Evolutionary conservation across 2,113 vertebrate genomes (phyloP).

Genomic region (Oxygymnocypris stewartii): DNA sequence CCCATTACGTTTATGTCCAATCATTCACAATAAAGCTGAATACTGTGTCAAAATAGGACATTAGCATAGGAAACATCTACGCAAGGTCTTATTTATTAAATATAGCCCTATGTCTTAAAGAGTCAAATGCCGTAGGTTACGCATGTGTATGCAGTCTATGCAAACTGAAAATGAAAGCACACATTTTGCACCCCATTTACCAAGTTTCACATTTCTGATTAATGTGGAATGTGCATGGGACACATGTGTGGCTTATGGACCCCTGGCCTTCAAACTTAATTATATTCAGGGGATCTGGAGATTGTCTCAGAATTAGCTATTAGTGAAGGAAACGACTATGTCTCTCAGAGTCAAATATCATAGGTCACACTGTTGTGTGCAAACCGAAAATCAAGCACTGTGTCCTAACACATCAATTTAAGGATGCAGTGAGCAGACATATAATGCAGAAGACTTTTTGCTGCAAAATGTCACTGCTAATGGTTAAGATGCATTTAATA

Average conservation of each 20-base stretch:
- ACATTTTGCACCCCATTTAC: background rate
- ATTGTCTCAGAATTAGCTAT: background rate
- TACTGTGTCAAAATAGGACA: background rate
- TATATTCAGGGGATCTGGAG: background rate
- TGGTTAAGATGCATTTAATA: background rate
- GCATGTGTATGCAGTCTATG: background rate
- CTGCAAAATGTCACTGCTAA: slow-evolving; percentile 9
- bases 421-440: background rate
- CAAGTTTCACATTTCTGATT: background rate
- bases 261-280: background rate
- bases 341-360: background rate
- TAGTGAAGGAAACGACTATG: background rate
- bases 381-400: slow-evolving; percentile 2
- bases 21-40: background rate
- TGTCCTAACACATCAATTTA: slow-evolving; percentile 6
- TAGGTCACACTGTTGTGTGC: background rate
- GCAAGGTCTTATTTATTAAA: background rate
- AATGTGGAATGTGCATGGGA: slow-evolving; percentile 8
- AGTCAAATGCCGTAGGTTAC: background rate
- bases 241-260: background rate
- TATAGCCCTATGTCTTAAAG: background rate
- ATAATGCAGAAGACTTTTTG: background rate
- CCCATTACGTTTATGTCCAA: background rate
- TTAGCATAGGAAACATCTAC: background rate
- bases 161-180: background rate